Evolutionary conservation across 1,140 invertebrate species (phyloP).

Genomic region (Drosophila sproati): DNA sequence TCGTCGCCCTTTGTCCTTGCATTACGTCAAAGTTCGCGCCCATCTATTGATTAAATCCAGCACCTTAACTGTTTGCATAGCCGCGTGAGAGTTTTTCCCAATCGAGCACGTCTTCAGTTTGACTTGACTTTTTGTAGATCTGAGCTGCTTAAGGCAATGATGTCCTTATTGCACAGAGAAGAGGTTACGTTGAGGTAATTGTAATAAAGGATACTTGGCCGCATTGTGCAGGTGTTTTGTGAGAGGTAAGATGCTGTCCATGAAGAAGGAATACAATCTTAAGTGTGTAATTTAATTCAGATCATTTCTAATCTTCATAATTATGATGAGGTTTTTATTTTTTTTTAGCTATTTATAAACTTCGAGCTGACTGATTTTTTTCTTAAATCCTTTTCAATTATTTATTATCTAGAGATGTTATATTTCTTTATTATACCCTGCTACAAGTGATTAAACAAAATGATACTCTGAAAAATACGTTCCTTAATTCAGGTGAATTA

Average conservation of each 20-base stretch:
- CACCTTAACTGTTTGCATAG: conserved; percentile 28
- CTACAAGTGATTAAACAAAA: too few species aligned
- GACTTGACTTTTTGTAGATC: conserved; percentile 38
- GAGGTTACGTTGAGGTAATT: not conserved
- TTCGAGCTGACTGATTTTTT: too few species aligned
- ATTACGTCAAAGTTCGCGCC: conserved; percentile 59
- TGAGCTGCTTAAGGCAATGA: conserved; percentile 61
- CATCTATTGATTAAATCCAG: conserved; percentile 30
- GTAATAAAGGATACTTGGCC: not conserved
- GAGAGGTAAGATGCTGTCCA: not conserved
- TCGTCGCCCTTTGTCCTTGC: not conserved
- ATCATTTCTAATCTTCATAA: not conserved
- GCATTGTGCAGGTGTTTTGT: conserved; percentile 13
- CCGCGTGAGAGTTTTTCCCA: conserved; percentile 19
- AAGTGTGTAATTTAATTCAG: conserved; percentile 8
- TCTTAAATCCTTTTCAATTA: too few species aligned
- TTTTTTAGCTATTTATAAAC: not conserved
- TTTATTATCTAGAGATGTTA: too few species aligned
- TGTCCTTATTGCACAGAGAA: conserved; percentile 26
- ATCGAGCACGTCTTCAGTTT: conserved; percentile 17
- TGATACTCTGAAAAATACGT: too few species aligned
- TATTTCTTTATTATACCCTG: not conserved
- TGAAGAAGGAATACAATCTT: not conserved
- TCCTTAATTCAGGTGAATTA: too few species aligned
- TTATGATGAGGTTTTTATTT: not conserved